Conservation (phyloP, 2,797 vertebrate genomes). For the Phrynocephalus guinanensis region DNA sequence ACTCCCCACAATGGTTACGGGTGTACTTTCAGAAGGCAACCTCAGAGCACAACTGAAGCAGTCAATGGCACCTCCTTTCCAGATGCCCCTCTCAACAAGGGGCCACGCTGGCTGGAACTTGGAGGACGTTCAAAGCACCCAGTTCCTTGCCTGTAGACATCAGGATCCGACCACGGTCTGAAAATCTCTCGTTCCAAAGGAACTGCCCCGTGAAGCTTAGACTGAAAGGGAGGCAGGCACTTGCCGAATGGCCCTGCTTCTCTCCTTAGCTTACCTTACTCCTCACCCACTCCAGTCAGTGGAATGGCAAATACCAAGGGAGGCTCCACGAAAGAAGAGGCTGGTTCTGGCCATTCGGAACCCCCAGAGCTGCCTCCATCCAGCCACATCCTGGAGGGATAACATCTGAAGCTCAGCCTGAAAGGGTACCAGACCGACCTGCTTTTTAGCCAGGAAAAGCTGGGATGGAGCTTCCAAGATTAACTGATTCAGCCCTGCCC, state of each 20-base stretch:
- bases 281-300: too few relatives aligned
- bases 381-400: neutral
- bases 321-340: neutral
- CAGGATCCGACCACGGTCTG: neutral
- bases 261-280: too few relatives aligned
- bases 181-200: neutral
- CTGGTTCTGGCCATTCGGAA: neutral
- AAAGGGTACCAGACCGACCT: conserved; percentile 14
- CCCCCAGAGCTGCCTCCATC: neutral
- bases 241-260: neutral
- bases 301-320: neutral
- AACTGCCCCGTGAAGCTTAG: neutral
- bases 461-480: neutral
- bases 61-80: neutral
- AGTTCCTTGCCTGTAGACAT: neutral
- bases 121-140: neutral
- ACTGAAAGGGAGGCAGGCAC: neutral
- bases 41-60: neutral
- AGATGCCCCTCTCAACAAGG: neutral
- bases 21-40: neutral
- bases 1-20: neutral
- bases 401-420: neutral
- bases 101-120: neutral
- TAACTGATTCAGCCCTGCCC: conserved; percentile 11
- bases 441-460: conserved; percentile 4